Base-by-base conservation (phyloP, 2,113 vertebrate species). In the Ammodytes marinus region DNA sequence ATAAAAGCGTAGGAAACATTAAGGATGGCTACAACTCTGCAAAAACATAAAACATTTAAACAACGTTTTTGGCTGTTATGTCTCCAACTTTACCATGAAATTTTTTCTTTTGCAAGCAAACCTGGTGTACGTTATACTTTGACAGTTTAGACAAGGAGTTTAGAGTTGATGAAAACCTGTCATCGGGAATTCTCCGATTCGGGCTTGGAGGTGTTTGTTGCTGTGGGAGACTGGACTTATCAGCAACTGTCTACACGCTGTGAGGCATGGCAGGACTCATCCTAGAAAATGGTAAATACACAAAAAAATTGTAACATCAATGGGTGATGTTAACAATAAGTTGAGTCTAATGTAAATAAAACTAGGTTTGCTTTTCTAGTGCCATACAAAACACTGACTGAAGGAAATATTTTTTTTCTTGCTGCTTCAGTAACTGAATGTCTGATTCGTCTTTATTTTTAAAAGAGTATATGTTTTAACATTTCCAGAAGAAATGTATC, bases 101-200 rank as follows among this genome's bases (percentile, higher is more conserved):
- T 10, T 7, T 50, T n/a, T 74, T 84, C 75, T 82, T 81, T 82
- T 57, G 64, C 66, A 84, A 81, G 84, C 63, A 87, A 81, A 76
- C 54, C 79, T 86, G 79, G 46, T 86, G 45, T 79, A 27, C 79
- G 84, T 89, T 49, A 46, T 40, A 49, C 43, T 81, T 66, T 65
- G 70, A 58, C 76, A 77, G 69, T 45, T 49, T 61, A 57, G 76
- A 77, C 69, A 52, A 58, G 74, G 66, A 67, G 79, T 75, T 70
- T 80, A 76, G 80, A 15, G 55, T 59, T 35, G 60, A 80, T 77
- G 85, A 92, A 90, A 92, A 83, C 55, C 53, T 92, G 89, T 94
- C 92, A 89, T 70, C 91, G 58, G 82, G 74, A 76, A 70, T 76
- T 54, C 12, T 76, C 70, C 27, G 59, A 76, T 82, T 89, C 80